phyloP scores from a whole-genome alignment of 2,797 vertebrate genomes.

The Tenualosa ilisha region DNA sequence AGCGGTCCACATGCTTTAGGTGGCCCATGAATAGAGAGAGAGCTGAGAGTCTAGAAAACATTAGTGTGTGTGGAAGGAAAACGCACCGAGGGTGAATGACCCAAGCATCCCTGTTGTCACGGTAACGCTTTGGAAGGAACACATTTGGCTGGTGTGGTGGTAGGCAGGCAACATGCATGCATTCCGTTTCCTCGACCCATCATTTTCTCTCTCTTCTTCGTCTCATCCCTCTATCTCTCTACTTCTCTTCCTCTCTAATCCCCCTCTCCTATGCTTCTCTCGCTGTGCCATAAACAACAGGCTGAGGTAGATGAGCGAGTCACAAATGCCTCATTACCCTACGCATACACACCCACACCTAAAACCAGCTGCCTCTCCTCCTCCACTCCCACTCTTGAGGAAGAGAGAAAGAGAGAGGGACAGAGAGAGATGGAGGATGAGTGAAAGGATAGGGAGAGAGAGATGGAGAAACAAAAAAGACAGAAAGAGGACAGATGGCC shows the following conservation, averaged over 20 bases:
- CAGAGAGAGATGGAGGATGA: not conserved
- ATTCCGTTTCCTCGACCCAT: not conserved
- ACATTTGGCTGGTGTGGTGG: constrained; percentile 21
- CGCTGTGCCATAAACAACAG: constrained; percentile 3
- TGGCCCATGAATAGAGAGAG: not conserved
- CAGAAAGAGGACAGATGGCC: constrained; percentile 5
- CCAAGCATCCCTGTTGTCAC: constrained; percentile 62
- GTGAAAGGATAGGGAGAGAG: not conserved
- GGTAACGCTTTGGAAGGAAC: constrained; percentile 56
- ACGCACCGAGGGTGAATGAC: not conserved
- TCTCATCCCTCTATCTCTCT: not conserved
- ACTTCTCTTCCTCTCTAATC: not conserved
- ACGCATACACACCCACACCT: not conserved
- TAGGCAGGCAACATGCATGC: constrained; percentile 25
- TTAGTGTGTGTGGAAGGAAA: not conserved
- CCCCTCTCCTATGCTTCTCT: not conserved
- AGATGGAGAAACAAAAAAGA: not conserved
- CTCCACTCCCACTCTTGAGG: not conserved
- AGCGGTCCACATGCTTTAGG: not conserved
- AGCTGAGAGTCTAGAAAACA: not conserved
- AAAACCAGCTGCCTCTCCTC: constrained; percentile 4
- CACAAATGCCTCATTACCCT: not conserved
- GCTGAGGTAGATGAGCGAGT: not conserved
- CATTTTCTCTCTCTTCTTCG: not conserved
- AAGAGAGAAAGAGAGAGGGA: not conserved